Evolutionary conservation across 1,140 invertebrate species (phyloP).

Genomic region (Pseudomyrmex pallidus): DNA sequence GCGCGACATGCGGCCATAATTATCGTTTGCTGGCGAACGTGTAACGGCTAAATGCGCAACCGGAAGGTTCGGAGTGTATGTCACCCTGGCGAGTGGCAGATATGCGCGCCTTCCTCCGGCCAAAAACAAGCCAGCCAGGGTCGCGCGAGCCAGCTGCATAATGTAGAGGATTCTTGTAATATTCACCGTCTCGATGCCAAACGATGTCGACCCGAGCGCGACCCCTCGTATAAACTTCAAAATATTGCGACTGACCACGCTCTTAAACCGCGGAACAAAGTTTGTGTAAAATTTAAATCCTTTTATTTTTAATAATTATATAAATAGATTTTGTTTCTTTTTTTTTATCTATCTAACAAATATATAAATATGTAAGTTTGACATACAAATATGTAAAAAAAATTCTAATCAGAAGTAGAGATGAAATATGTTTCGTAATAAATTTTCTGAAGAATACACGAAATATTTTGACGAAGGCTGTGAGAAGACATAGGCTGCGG

Average conservation of each 20-base stretch:
- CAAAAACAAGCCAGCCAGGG: constrained; percentile 5
- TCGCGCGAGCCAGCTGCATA: not conserved
- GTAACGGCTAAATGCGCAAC: not conserved
- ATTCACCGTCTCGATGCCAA: constrained; percentile 24
- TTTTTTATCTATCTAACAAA: too few relatives aligned
- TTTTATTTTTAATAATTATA: too few relatives aligned
- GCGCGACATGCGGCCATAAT: constrained; percentile 43
- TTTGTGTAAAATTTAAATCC: too few relatives aligned
- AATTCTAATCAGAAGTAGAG: too few relatives aligned
- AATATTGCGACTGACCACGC: not conserved
- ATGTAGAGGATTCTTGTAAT: constrained; percentile 24
- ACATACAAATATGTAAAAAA: too few relatives aligned
- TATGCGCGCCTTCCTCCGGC: not conserved
- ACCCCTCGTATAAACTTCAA: not conserved
- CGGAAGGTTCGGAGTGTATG: constrained; percentile 34
- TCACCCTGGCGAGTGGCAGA: constrained; percentile 13
- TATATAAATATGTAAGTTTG: too few relatives aligned
- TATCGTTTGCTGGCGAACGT: constrained; percentile 26
- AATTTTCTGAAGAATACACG: too few relatives aligned
- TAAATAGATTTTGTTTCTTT: too few relatives aligned
- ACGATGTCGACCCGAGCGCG: constrained; percentile 8
- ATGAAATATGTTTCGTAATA: too few relatives aligned
- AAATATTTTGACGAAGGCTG: not conserved
- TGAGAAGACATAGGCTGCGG: not conserved
- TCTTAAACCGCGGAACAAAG: too few relatives aligned